These are phyloP conservation scores for Drosophila kanapiae DNA, from an alignment of 1,140 invertebrate genomes.

Conservation along the genomic window DNA sequence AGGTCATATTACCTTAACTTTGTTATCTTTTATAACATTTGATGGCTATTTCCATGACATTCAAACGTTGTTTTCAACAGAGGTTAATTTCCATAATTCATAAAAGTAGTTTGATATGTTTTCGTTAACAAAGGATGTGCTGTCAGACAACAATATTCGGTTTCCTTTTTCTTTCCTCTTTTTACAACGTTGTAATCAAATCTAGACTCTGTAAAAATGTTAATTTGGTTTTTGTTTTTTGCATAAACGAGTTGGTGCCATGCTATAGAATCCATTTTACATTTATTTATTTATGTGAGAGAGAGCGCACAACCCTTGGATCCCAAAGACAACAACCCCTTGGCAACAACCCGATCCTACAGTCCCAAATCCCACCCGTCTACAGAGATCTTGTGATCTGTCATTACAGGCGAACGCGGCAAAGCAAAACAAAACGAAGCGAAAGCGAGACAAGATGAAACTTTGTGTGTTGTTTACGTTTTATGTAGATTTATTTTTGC, in stretches of 20 bases:
- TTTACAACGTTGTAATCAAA: constrained; percentile 14
- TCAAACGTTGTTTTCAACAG: neutral
- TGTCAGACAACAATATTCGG: neutral
- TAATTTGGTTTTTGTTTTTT: constrained; percentile 6
- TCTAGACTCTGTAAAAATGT: constrained; percentile 21
- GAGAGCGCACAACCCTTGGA: constrained; percentile 16
- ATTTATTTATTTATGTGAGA: constrained; percentile 32
- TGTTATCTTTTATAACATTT: neutral
- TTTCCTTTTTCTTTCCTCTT: neutral
- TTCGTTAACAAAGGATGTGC: neutral
- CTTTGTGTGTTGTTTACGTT: constrained; percentile 62
- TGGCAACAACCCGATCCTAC: constrained; percentile 33
- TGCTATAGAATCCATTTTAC: constrained; percentile 28
- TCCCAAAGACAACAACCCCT: constrained; percentile 22
- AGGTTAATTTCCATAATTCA: neutral
- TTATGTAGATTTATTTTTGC: constrained; percentile 80
- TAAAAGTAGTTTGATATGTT: constrained; percentile 3
- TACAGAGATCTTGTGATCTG: constrained; percentile 49
- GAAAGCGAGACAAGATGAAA: constrained; percentile 19
- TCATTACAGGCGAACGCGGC: constrained; percentile 39
- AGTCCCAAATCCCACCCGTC: constrained; percentile 32
- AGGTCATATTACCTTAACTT: neutral
- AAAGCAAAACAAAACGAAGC: neutral
- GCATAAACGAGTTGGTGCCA: constrained; percentile 25
- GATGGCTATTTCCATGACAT: neutral